Base-by-base conservation (phyloP, 2,797 vertebrate genomes). In the Pteropus rufus region DNA sequence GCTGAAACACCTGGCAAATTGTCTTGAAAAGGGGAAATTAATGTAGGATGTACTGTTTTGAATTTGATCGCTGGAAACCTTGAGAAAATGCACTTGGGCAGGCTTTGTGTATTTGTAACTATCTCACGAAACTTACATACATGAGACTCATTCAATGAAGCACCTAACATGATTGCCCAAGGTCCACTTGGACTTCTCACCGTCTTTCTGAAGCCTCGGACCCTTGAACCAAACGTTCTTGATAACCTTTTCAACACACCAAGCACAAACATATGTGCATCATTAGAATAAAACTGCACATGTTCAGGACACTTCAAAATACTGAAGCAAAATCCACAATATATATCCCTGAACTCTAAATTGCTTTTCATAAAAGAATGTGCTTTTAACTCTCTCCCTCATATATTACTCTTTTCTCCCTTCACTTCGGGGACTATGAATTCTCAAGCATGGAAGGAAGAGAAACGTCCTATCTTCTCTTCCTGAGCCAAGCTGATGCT, bases 1-100 rank as follows among this genome's bases (percentile, higher is more conserved):
- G 39, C 19, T 18, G 16, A 87, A 97, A 92, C 95, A 97, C 94
- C 94, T 96, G 97, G 96, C 21, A 29, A 77, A 26, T 44, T 94
- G 91, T 70, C 93, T 96, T 82, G n/a, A 79, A 79, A 85, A 58
- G 52, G 18, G 29, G 18, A 92, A 64, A 65, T 46, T 77, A 58
- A 34, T 3, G 24, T 60, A 62, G 95, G 52, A 97, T 82, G 46
- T 19, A 36, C 23, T 85, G 34, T 70, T 76, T 88, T 39, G 77
- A 94, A 94, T 80, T 24, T 67, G 83, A 84, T 77, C 65, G 91
- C 58, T 75, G 85, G 84, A 70, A 94, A 58, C 16, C 46, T 80
- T 83, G 62, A 82, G 49, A 77, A 95, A 94, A 73, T 34, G 65
- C 81, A 90, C 62, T 81, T 73, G 62, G 81, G 75, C 95, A 64